A percentile compares a stretch with the other conserved stretches of the same genome.
These are phyloP conservation scores for Crotalus viridis DNA, from an alignment of 2,113 vertebrate species.

Conservation along the genomic window DNA sequence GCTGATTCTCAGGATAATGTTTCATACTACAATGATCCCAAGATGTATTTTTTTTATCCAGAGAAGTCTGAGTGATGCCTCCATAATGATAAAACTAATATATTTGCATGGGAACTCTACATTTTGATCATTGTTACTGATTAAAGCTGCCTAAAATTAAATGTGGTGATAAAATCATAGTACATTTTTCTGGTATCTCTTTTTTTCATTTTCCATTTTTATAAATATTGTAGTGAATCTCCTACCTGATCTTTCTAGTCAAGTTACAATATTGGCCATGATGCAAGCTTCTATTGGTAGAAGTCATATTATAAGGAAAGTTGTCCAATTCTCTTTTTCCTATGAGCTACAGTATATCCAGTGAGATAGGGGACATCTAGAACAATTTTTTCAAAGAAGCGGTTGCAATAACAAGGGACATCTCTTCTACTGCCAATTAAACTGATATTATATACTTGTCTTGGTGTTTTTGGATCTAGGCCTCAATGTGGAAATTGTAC, in stretches of 20 bases:
- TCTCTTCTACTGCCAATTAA: not conserved
- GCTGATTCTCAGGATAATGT: not conserved
- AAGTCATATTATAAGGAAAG: not conserved
- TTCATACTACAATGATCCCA: not conserved
- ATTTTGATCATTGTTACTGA: not conserved
- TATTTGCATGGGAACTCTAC: not conserved
- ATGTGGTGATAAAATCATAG: not conserved
- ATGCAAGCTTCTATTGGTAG: not conserved
- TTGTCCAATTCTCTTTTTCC: not conserved
- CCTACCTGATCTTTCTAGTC: not conserved
- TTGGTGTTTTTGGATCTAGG: not conserved
- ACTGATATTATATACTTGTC: not conserved
- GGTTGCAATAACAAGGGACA: not conserved
- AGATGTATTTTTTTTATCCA: not conserved
- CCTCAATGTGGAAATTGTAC: not conserved
- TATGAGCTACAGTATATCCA: not conserved
- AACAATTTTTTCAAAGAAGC: not conserved
- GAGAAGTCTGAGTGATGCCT: not conserved
- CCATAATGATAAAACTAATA: not conserved
- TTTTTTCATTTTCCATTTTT: not conserved
- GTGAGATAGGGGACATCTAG: not conserved
- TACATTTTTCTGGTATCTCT: not conserved
- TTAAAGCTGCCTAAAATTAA: not conserved
- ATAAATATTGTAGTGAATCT: not conserved
- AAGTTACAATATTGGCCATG: not conserved